A percentile compares a stretch with the other conserved stretches of the same genome.
phyloP scores from a whole-genome alignment of 1,140 invertebrate species.

The Formica selysi region DNA sequence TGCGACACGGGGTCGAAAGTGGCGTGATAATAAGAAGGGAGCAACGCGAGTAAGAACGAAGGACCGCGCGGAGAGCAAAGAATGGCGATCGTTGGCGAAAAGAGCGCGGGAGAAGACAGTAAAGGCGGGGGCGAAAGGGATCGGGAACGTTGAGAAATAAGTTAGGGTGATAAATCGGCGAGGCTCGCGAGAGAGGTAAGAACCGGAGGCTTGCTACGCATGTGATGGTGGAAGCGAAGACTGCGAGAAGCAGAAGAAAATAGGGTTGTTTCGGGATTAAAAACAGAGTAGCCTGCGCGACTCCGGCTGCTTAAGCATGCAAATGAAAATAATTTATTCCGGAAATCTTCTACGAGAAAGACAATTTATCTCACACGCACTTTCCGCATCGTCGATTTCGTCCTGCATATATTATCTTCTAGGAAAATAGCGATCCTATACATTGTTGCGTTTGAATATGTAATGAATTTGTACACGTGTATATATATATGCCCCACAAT shows the following conservation, averaged over 20 bases:
- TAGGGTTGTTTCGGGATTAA: slow-evolving; percentile 68
- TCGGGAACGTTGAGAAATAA: slow-evolving; percentile 69
- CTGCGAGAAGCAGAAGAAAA: slow-evolving; percentile 19
- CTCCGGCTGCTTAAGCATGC: slow-evolving; percentile 77
- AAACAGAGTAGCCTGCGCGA: slow-evolving; percentile 51
- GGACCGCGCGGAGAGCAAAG: slow-evolving; percentile 21
- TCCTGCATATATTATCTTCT: background rate
- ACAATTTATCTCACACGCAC: slow-evolving; percentile 57
- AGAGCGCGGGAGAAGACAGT: slow-evolving; percentile 1
- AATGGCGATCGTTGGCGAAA: slow-evolving; percentile 43
- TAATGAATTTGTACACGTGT: background rate
- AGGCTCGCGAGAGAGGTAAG: slow-evolving; percentile 61
- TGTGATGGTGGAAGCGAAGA: slow-evolving; percentile 7
- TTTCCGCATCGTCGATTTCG: slow-evolving; percentile 42
- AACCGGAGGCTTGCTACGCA: slow-evolving; percentile 39
- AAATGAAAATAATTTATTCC: slow-evolving; percentile 80
- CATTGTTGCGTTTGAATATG: background rate
- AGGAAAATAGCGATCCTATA: background rate
- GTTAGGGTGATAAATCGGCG: slow-evolving; percentile 75
- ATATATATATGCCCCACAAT: background rate
- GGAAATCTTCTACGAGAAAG: slow-evolving; percentile 67
- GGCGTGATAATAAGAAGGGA: slow-evolving; percentile 51
- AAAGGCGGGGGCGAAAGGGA: slow-evolving; percentile 16
- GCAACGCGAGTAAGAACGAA: background rate
- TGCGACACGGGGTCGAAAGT: slow-evolving; percentile 44